A percentile compares a stretch with the other conserved stretches of the same genome.
Conservation (phyloP, 2,888 invertebrate species). For the Branchipolynoe longqiensis region DNA sequence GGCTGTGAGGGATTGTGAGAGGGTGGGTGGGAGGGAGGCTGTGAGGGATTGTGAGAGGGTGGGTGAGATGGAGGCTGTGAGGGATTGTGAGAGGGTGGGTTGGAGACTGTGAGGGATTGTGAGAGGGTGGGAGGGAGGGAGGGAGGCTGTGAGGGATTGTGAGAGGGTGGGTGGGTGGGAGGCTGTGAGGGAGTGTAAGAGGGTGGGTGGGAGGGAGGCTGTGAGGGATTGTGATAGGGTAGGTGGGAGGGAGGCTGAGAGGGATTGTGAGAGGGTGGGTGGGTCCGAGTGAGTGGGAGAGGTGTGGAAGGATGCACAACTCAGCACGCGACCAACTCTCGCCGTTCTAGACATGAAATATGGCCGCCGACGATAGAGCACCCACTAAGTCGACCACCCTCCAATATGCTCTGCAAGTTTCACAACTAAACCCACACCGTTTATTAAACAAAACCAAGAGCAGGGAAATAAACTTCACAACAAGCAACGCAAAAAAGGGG, state of each 20-base stretch:
- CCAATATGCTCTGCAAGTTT: too few relatives aligned
- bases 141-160: constrained; percentile 1
- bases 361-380: too few relatives aligned
- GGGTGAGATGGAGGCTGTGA: background rate
- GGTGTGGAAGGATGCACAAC: background rate
- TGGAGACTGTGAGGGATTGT: background rate
- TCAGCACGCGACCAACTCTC: too few relatives aligned
- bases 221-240: background rate
- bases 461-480: too few relatives aligned
- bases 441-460: too few relatives aligned
- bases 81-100: background rate
- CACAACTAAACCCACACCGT: too few relatives aligned
- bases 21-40: background rate
- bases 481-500: too few relatives aligned
- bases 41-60: background rate
- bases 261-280: background rate
- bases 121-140: background rate
- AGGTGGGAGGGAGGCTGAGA: background rate
- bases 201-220: background rate
- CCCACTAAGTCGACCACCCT: too few relatives aligned
- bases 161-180: background rate
- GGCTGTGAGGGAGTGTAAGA: background rate
- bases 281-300: background rate
- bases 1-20: background rate
- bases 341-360: too few relatives aligned